Percentiles rank a stretch among this genome's conserved stretches.
Evolutionary conservation across 2,888 invertebrate genomes (phyloP).

Genomic region (Pilophorus perplexus): DNA sequence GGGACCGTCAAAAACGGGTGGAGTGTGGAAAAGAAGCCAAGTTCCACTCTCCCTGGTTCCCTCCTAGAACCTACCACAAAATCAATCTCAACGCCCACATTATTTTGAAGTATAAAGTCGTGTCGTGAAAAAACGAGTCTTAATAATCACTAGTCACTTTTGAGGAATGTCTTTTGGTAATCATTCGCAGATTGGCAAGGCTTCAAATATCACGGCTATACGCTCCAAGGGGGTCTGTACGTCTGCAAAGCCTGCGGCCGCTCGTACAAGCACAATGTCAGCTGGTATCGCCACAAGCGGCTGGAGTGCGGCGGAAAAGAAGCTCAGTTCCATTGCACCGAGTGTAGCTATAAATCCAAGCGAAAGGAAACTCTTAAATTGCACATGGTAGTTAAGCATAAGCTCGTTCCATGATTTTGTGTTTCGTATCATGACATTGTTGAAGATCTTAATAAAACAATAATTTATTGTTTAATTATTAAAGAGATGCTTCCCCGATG

Average conservation of each 20-base stretch:
- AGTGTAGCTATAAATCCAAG: background rate
- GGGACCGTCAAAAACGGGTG: slow-evolving; percentile 52
- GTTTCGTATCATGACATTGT: slow-evolving; percentile 3
- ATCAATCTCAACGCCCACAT: slow-evolving; percentile 49
- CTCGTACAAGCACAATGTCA: slow-evolving; percentile 10
- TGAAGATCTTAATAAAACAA: too few species aligned
- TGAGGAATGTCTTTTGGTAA: too few species aligned
- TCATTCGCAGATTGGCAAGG: too few species aligned
- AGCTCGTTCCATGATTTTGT: background rate
- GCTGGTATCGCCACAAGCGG: slow-evolving; percentile 3
- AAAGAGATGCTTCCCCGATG: too few species aligned
- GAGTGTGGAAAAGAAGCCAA: slow-evolving; percentile 53
- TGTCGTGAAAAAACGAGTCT: too few species aligned
- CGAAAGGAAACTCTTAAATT: slow-evolving; percentile 1
- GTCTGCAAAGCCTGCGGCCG: slow-evolving; percentile 16
- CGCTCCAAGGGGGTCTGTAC: background rate
- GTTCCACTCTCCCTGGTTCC: slow-evolving; percentile 51
- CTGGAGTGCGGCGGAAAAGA: slow-evolving; percentile 41
- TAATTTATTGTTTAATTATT: too few species aligned
- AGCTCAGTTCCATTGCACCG: slow-evolving; percentile 41
- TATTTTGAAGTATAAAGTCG: too few species aligned
- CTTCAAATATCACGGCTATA: too few species aligned
- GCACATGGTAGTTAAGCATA: slow-evolving; percentile 4
- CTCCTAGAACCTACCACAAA: slow-evolving; percentile 51
- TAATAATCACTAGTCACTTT: too few species aligned